Evolutionary conservation across 92 coral and sea anemone species (phyloP), one percentile per base, ranked within the genome.

Genomic region (Bergia sp.): DNA sequence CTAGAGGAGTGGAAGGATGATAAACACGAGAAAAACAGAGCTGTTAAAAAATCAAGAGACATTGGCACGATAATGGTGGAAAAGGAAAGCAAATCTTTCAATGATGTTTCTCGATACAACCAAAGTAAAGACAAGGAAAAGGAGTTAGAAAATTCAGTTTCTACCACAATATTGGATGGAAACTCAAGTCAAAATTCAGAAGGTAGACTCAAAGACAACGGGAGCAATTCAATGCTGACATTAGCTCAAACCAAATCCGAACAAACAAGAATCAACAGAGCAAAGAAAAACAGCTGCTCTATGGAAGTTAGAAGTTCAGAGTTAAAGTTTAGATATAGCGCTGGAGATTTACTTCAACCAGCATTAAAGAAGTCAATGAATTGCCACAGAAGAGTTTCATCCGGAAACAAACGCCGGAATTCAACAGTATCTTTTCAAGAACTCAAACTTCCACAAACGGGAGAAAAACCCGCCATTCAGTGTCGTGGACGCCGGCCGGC

Each of bases 401-500:
- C 76, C 21, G 11, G 64, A 69, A 16, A 10, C 42, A 43, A 43
- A 67, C 87, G 87, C 13, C 64, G 87, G 29, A 83, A 67, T 44
- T 66, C 77, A 39, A 83, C 87, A 10, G 87, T 67, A 29, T 69
- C 61, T 7, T 84, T 84, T 74, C 79, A 84, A 47, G 87, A 84
- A 23, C 79, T 84, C 39, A 69, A 72, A 84, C 36, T 84, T 44
- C 64, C 87, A 37, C 78, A 69, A 37, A 8, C 79, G 87, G 77
- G 72, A 37, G 79, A 13, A 13, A 84, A 84, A 16, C 87, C 87
- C 18, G 23, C 66, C n/a, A 36, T 84, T 45, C 87, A 84, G 15
- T 71, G 87, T 5, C 91, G 86, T 7, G 61, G 84, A 21, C 87
- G 94, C 20, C 82, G 94, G 41, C 73, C 86, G 40, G 94, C 94